Evolutionary conservation across 2,113 vertebrate genomes (phyloP).

Genomic region (Datnioides undecimradiatus): DNA sequence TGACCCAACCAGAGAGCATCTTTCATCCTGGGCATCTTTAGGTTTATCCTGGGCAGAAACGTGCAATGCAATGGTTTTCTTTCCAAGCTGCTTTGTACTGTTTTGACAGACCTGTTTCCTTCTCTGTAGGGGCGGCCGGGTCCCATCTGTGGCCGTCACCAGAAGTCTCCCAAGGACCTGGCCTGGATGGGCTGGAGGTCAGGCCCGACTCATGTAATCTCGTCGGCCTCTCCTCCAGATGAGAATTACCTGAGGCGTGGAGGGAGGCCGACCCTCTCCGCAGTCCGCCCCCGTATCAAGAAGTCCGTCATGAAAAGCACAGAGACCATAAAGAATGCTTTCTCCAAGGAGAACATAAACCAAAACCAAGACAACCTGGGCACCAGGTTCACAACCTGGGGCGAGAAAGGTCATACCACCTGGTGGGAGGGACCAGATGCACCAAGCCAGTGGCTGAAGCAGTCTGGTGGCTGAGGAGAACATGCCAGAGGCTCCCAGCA

Average conservation of each 20-base stretch:
- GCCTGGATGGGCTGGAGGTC: slow-evolving; percentile 79
- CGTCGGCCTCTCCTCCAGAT: slow-evolving; percentile 95
- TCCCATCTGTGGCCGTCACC: slow-evolving; percentile 90
- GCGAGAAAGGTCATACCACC: slow-evolving; percentile 94
- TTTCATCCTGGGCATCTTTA: too few species aligned
- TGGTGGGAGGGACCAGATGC: slow-evolving; percentile 92
- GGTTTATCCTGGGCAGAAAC: too few species aligned
- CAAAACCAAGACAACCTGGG: slow-evolving; percentile 94
- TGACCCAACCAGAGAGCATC: too few species aligned
- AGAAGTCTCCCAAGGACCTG: slow-evolving; percentile 86
- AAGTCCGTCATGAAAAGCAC: slow-evolving; percentile 91
- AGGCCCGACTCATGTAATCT: slow-evolving; percentile 87
- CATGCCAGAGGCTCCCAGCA: slow-evolving; percentile 91
- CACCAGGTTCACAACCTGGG: slow-evolving; percentile 91
- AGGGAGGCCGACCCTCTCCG: slow-evolving; percentile 86
- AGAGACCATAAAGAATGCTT: slow-evolving; percentile 94
- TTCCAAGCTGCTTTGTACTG: too few species aligned
- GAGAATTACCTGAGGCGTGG: slow-evolving; percentile 93
- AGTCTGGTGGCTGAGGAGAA: slow-evolving; percentile 93
- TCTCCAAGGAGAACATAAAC: slow-evolving; percentile 95
- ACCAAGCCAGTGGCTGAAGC: slow-evolving; percentile 91
- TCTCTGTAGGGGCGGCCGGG: slow-evolving; percentile 88
- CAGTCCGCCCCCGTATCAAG: slow-evolving; percentile 90
- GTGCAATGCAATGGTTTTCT: too few species aligned
- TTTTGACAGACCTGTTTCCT: slow-evolving; percentile 8